Conservation (phyloP, 1,140 invertebrate genomes). For the Batillaria attramentaria region DNA sequence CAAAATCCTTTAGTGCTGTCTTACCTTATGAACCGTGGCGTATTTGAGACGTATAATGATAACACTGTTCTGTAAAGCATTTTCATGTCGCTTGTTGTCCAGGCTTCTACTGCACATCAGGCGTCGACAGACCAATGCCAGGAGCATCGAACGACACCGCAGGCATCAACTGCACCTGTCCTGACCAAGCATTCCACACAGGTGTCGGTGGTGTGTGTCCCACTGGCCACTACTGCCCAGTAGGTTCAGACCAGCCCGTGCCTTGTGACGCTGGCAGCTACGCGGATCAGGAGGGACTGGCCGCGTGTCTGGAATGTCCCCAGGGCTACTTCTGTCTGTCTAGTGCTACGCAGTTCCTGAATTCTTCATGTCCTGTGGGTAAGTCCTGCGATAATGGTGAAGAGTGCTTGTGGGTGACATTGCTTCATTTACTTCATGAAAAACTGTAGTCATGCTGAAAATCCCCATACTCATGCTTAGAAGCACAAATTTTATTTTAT, state of each 20-base stretch:
- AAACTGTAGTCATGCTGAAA: background rate
- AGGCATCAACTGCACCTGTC: slow-evolving; percentile 56
- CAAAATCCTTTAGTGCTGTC: no score
- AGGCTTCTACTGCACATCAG: slow-evolving; percentile 67
- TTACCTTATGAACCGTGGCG: no score
- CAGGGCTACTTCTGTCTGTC: slow-evolving; percentile 62
- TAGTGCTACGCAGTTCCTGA: slow-evolving; percentile 51
- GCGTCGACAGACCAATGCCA: slow-evolving; percentile 62
- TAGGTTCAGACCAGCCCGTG: slow-evolving; percentile 47
- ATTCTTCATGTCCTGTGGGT: slow-evolving; percentile 58
- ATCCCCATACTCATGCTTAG: background rate
- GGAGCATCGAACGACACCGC: slow-evolving; percentile 52
- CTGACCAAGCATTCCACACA: slow-evolving; percentile 49
- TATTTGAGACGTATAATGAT: no score
- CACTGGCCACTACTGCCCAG: slow-evolving; percentile 64
- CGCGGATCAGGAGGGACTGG: slow-evolving; percentile 54
- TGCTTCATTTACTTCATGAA: background rate
- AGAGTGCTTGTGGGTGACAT: no score
- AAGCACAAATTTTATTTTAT: background rate
- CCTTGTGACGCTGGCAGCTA: slow-evolving; percentile 63
- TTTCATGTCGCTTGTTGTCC: no score
- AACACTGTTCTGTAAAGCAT: no score
- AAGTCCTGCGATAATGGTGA: slow-evolving; percentile 30
- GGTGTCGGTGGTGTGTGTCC: slow-evolving; percentile 67
- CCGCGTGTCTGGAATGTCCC: slow-evolving; percentile 57